Conservation (phyloP, 2,888 invertebrate species). For the Lutraria lutraria region DNA sequence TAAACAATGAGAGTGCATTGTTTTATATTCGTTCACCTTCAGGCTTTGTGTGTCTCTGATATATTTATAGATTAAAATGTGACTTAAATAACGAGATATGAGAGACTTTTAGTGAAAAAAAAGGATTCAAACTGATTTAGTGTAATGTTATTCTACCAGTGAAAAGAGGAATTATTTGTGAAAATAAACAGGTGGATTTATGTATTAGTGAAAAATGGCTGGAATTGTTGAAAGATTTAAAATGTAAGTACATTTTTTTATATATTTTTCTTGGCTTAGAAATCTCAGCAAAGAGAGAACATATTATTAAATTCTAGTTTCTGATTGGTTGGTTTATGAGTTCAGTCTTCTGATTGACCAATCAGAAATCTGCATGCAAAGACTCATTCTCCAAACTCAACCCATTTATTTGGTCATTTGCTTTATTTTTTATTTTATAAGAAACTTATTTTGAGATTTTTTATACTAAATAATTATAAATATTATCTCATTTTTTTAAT, state of each 20-base stretch:
- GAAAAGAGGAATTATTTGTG: background rate
- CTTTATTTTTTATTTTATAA: too few relatives aligned
- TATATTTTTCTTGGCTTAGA: background rate
- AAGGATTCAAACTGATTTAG: background rate
- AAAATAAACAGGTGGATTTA: background rate
- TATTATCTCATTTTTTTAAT: too few relatives aligned
- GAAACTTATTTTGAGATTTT: too few relatives aligned
- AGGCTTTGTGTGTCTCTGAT: background rate
- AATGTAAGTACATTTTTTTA: background rate
- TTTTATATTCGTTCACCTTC: background rate
- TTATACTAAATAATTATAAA: too few relatives aligned
- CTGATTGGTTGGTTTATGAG: too few relatives aligned
- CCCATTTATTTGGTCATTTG: too few relatives aligned
- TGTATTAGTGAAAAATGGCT: background rate
- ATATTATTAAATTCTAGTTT: too few relatives aligned
- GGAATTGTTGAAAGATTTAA: constrained; percentile 15
- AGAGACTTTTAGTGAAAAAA: background rate
- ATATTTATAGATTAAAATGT: background rate
- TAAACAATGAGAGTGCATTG: background rate
- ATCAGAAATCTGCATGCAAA: too few relatives aligned
- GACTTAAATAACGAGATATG: background rate
- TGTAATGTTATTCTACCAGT: background rate
- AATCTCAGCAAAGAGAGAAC: too few relatives aligned
- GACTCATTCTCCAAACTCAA: too few relatives aligned
- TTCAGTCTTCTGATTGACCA: too few relatives aligned